Evolutionary conservation across 1,140 invertebrate species (phyloP).

Genomic region (Drosophila ogumai): DNA sequence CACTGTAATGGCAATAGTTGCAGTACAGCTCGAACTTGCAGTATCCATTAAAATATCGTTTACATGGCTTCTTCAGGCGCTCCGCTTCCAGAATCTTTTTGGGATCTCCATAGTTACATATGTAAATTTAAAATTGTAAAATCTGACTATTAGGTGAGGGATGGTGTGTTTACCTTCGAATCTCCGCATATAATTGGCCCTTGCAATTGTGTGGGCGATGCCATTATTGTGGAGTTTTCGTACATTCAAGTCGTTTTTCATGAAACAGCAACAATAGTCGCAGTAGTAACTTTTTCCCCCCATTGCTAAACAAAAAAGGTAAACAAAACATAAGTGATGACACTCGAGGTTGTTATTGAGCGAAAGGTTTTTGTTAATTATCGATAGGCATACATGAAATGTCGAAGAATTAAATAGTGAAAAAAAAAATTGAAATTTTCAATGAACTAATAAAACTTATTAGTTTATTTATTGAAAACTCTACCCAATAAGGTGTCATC

Average conservation of each 20-base stretch:
- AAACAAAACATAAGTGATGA: conserved; percentile 28
- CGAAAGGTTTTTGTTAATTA: conserved; percentile 1
- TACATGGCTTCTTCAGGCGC: conserved; percentile 58
- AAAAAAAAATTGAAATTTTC: too few relatives aligned
- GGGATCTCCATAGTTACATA: conserved; percentile 48
- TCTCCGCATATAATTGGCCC: conserved; percentile 57
- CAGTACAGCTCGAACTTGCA: conserved; percentile 74
- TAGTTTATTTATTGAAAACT: too few relatives aligned
- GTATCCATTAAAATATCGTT: conserved; percentile 55
- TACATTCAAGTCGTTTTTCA: conserved; percentile 79
- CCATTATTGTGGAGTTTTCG: conserved; percentile 74
- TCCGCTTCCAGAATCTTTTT: conserved; percentile 53
- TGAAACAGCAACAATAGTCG: conserved; percentile 76
- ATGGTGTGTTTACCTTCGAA: conserved; percentile 52
- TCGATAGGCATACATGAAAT: not conserved
- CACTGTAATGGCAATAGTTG: conserved; percentile 64
- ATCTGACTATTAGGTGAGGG: not conserved
- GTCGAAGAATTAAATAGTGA: not conserved
- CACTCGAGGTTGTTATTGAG: not conserved
- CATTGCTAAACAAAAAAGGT: conserved; percentile 35
- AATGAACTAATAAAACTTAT: too few relatives aligned
- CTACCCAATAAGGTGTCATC: not conserved
- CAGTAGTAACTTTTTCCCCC: conserved; percentile 81
- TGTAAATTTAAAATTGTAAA: not conserved
- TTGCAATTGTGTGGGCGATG: conserved; percentile 64